These are phyloP conservation scores for Scelioninae gen. 1 DNA, from an alignment of 2,888 invertebrate species.

Conservation along the genomic window DNA sequence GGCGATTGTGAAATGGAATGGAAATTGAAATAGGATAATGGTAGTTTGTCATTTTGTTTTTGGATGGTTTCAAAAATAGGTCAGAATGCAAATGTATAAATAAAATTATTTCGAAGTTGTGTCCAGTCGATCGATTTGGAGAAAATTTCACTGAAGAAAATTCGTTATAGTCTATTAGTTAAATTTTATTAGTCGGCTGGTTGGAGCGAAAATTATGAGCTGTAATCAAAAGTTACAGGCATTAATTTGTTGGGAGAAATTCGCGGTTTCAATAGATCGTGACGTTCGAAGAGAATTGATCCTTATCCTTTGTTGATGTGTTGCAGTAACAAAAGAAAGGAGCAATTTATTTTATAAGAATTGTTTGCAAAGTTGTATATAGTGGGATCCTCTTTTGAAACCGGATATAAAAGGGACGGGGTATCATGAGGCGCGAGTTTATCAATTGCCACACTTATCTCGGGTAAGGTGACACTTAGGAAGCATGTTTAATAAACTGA, in stretches of 20 bases:
- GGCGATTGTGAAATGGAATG: too few species aligned
- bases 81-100: too few species aligned
- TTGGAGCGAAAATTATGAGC: conserved; percentile 22
- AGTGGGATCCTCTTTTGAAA: conserved; percentile 5
- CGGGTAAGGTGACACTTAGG: conserved; percentile 24
- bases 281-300: not conserved
- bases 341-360: not conserved
- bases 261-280: not conserved
- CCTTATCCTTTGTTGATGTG: not conserved
- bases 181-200: not conserved
- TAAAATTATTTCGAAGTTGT: too few species aligned
- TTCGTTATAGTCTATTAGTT: not conserved
- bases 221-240: not conserved
- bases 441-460: conserved; percentile 30
- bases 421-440: conserved; percentile 3
- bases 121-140: too few species aligned
- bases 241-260: conserved; percentile 26
- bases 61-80: too few species aligned
- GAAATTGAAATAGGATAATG: too few species aligned
- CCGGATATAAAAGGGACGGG: conserved; percentile 3
- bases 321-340: not conserved
- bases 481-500: not conserved
- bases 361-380: not conserved
- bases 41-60: too few species aligned
- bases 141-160: not conserved